Conservation (phyloP, 2,888 invertebrate genomes). For the Plebejus argus region DNA sequence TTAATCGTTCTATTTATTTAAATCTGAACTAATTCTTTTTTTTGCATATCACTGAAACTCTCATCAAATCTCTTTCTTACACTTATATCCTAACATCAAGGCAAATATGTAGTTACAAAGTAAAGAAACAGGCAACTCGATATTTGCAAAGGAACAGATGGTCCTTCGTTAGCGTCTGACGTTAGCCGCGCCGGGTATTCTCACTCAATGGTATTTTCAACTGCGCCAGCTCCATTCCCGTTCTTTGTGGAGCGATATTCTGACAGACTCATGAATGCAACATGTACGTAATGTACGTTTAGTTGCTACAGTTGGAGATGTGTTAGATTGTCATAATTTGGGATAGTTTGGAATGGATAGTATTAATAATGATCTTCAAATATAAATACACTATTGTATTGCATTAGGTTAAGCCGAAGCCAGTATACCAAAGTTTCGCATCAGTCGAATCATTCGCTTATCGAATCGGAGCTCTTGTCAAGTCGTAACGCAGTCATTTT, state of each 20-base stretch:
- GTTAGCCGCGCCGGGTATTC: neutral
- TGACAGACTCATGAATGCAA: neutral
- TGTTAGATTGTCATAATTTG: neutral
- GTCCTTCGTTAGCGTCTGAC: slow-evolving; percentile 18
- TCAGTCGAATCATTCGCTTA: neutral
- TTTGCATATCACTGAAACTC: neutral
- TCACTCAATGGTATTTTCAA: slow-evolving; percentile 10
- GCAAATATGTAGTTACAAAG: slow-evolving; percentile 3
- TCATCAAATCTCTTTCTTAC: neutral
- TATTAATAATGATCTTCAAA: neutral
- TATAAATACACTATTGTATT: too few species aligned
- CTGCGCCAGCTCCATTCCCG: neutral
- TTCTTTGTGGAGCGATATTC: slow-evolving; percentile 19
- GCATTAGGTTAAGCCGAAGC: too few species aligned
- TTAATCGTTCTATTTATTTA: too few species aligned
- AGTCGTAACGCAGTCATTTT: neutral
- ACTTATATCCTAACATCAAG: neutral
- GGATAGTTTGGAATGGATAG: neutral
- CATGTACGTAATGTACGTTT: neutral
- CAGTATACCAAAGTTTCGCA: too few species aligned
- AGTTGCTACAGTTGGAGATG: neutral
- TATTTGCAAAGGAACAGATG: slow-evolving; percentile 14
- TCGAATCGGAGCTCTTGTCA: neutral
- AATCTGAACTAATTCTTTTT: too few species aligned
- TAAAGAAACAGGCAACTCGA: neutral